Evolutionary conservation across 2,797 vertebrate genomes (phyloP).

Genomic region (Momotus momota): DNA sequence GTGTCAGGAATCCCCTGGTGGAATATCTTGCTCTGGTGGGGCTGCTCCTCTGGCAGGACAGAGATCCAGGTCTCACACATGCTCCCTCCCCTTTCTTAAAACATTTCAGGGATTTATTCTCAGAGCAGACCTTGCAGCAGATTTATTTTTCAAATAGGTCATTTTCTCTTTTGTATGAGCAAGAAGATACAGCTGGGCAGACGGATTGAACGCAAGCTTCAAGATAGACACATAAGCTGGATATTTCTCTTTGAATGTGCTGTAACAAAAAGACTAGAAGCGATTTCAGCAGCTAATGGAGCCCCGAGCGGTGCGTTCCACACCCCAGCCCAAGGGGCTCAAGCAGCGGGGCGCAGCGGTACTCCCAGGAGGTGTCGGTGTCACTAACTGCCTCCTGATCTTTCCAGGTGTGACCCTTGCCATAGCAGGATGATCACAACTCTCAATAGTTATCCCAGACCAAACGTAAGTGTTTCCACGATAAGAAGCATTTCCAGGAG

Average conservation of each 20-base stretch:
- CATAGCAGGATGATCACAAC: rapidly evolving
- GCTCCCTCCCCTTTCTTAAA: neutral
- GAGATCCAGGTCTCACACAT: neutral
- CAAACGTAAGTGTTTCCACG: neutral
- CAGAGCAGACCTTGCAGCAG: neutral
- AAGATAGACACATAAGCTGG: neutral
- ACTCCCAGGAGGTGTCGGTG: too few species aligned
- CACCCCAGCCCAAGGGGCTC: neutral
- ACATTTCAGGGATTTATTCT: neutral
- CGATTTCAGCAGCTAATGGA: neutral
- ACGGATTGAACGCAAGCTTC: neutral
- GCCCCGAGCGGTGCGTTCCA: rapidly evolving
- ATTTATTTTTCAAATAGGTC: neutral
- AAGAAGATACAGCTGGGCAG: neutral
- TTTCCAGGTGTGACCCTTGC: neutral
- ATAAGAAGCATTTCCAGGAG: neutral
- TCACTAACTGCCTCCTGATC: neutral
- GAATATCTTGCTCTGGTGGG: neutral
- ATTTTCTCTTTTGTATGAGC: neutral
- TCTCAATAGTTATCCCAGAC: neutral
- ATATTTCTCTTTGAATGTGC: neutral
- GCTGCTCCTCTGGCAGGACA: slow-evolving; percentile 2
- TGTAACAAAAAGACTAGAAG: neutral
- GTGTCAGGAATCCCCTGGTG: slow-evolving; percentile 43
- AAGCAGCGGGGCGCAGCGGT: neutral